A percentile compares a stretch with the other conserved stretches of the same genome.
phyloP scores from a whole-genome alignment of 2,888 invertebrate genomes.

The Pachymerium ferrugineum region DNA sequence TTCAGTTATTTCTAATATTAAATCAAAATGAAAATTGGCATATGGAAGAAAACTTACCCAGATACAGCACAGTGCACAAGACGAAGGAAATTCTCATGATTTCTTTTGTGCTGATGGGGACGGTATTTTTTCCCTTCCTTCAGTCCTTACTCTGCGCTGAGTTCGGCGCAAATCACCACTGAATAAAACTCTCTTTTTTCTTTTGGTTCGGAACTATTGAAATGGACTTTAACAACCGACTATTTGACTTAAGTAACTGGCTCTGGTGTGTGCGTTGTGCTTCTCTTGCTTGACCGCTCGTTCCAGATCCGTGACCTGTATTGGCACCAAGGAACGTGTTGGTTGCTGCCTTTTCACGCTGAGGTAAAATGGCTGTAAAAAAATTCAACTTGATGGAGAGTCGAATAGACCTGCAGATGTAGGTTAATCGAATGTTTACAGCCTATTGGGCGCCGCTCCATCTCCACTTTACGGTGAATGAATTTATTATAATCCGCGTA shows the following conservation, averaged over 20 bases:
- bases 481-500: background rate
- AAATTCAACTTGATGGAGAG: background rate
- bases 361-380: background rate
- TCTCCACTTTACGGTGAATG: background rate
- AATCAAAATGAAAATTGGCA: background rate
- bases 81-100: background rate
- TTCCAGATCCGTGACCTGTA: constrained; percentile 23
- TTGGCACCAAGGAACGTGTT: constrained; percentile 13
- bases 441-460: background rate
- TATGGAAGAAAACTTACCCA: constrained; percentile 2
- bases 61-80: constrained; percentile 18
- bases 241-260: background rate
- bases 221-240: background rate
- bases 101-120: background rate
- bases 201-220: background rate
- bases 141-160: background rate
- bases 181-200: background rate
- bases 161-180: background rate
- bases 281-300: constrained; percentile 11
- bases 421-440: constrained; percentile 7
- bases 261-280: background rate
- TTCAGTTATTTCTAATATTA: too few relatives aligned
- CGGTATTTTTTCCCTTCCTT: background rate
- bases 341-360: constrained; percentile 11
- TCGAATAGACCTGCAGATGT: background rate